phyloP scores from a whole-genome alignment of 1,140 invertebrate species.

The Drosophila asahinai region DNA sequence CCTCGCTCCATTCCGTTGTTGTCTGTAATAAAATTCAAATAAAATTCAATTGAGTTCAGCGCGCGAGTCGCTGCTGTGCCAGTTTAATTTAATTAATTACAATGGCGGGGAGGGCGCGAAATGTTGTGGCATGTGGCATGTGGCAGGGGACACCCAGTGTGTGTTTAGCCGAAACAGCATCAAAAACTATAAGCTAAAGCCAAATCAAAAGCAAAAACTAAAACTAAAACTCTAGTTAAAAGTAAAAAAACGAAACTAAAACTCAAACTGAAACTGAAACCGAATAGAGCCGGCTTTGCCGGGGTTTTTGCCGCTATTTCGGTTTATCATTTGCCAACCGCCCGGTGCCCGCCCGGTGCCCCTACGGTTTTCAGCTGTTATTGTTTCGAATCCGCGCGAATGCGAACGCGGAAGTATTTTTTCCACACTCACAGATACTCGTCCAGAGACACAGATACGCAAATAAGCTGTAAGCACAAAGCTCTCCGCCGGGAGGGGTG shows the following conservation, averaged over 20 bases:
- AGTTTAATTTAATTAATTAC: conserved; percentile 83
- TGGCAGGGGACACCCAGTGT: neutral
- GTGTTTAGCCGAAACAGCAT: neutral
- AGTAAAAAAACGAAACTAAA: conserved; percentile 16
- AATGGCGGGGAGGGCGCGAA: conserved; percentile 24
- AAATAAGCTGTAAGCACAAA: conserved; percentile 61
- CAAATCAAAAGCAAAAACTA: neutral
- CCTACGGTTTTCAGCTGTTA: conserved; percentile 46
- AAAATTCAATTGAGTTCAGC: conserved; percentile 82
- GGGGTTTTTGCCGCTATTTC: conserved; percentile 30
- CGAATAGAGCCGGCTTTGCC: conserved; percentile 21
- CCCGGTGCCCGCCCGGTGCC: neutral
- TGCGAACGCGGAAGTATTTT: conserved; percentile 78
- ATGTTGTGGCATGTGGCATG: conserved; percentile 26
- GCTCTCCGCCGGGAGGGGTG: conserved; percentile 14
- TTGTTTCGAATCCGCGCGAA: conserved; percentile 56
- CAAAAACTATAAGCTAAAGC: conserved; percentile 4
- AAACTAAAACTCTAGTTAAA: conserved; percentile 16
- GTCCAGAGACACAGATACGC: conserved; percentile 52
- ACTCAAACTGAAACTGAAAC: conserved; percentile 20
- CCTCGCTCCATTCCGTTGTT: conserved; percentile 20
- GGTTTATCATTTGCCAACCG: conserved; percentile 46
- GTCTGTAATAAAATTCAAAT: conserved; percentile 81
- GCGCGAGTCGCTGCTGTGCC: conserved; percentile 61
- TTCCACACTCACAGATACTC: conserved; percentile 29